Conservation (phyloP, 2,797 vertebrate genomes). For the Botia kubotai region DNA sequence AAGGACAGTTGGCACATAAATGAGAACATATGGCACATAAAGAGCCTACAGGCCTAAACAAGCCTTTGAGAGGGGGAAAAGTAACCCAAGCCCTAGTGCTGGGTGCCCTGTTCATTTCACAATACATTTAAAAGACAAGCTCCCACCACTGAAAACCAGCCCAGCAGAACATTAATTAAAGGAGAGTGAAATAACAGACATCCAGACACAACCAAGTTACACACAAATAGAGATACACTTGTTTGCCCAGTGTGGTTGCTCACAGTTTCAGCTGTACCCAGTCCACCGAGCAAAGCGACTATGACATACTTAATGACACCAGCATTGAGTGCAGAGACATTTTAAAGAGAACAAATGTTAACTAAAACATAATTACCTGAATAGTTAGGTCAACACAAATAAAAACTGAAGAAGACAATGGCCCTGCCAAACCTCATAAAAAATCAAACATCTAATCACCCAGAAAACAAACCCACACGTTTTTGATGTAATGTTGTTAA, state of each 20-base stretch:
- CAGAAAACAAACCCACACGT: constrained; percentile 11
- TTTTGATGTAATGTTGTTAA: constrained; percentile 16
- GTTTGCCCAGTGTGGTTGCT: constrained; percentile 8
- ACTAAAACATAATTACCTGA: neutral
- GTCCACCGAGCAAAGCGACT: neutral
- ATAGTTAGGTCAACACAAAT: constrained; percentile 13
- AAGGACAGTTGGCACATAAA: constrained; percentile 32
- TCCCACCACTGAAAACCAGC: constrained; percentile 30
- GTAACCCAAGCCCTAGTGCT: constrained; percentile 52
- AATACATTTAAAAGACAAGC: constrained; percentile 69
- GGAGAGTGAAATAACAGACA: constrained; percentile 56
- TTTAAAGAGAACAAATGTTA: neutral
- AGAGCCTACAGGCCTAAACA: constrained; percentile 50
- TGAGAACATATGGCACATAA: constrained; percentile 44
- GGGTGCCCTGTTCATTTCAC: constrained; percentile 66
- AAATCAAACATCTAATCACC: neutral
- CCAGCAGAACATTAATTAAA: constrained; percentile 67
- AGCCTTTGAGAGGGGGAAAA: constrained; percentile 44
- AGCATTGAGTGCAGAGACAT: neutral
- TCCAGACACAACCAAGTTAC: constrained; percentile 50
- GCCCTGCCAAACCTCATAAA: neutral
- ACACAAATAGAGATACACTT: constrained; percentile 23
- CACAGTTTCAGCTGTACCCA: neutral
- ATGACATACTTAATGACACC: neutral
- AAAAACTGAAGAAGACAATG: neutral